These are phyloP conservation scores for Drosophila subpulchrella DNA, from an alignment of 1,140 invertebrate species.

Conservation along the genomic window DNA sequence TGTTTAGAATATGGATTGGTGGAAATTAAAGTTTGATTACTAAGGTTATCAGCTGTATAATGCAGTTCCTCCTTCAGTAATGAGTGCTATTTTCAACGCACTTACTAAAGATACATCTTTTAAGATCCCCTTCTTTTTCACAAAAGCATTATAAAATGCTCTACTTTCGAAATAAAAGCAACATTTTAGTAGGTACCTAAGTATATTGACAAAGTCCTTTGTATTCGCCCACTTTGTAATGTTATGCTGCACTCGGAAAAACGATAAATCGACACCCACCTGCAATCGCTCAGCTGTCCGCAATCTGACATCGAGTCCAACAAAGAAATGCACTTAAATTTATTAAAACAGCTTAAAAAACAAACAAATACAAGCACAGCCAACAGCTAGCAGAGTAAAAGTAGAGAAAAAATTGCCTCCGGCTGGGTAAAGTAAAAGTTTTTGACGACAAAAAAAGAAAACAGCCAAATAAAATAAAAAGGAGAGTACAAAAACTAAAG, in stretches of 20 bases:
- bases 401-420: constrained; percentile 39
- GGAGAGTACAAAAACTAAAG: constrained; percentile 53
- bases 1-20: no score
- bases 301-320: constrained; percentile 53
- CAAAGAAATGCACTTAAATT: constrained; percentile 72
- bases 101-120: no score
- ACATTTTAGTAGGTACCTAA: not conserved
- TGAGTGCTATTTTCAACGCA: no score
- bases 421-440: constrained; percentile 63
- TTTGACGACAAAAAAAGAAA: constrained; percentile 51
- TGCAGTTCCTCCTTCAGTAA: no score
- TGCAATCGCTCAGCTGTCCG: constrained; percentile 33
- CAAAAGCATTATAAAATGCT: not conserved
- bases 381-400: constrained; percentile 24
- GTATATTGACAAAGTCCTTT: constrained; percentile 1
- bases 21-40: no score
- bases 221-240: not conserved
- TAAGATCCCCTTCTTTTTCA: no score
- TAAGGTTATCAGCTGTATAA: no score
- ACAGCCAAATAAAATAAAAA: constrained; percentile 33
- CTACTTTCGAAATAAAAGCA: not conserved
- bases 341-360: constrained; percentile 57
- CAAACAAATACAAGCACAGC: constrained; percentile 39
- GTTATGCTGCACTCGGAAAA: constrained; percentile 9
- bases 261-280: constrained; percentile 22